Conservation (phyloP, 2,888 invertebrate genomes). For the Meteorus colon region DNA sequence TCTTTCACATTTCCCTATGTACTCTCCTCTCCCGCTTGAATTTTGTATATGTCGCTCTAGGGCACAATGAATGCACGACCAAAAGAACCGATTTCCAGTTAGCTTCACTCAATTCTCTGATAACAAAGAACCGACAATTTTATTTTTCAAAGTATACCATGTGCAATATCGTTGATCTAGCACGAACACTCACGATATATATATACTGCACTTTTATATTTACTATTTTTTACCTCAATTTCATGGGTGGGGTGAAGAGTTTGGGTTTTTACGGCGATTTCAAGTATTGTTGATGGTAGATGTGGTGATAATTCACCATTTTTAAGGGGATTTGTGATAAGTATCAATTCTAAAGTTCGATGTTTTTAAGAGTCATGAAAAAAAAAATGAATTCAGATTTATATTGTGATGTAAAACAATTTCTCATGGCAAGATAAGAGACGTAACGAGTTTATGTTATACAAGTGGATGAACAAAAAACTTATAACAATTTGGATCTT, state of each 20-base stretch:
- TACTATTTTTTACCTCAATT: background rate
- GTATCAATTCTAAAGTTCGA: too few relatives aligned
- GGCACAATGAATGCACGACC: constrained; percentile 8
- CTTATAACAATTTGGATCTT: too few relatives aligned
- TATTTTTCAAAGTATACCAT: constrained; percentile 1
- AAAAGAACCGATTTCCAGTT: constrained; percentile 1
- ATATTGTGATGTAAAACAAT: too few relatives aligned
- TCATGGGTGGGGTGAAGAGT: background rate
- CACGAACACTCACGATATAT: background rate
- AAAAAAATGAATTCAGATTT: too few relatives aligned
- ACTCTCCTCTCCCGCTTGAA: background rate
- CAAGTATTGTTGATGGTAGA: too few relatives aligned
- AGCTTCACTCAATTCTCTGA: constrained; percentile 8
- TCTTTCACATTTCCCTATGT: background rate
- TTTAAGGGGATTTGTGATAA: too few relatives aligned
- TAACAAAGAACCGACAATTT: background rate
- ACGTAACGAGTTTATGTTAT: too few relatives aligned
- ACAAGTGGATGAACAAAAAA: too few relatives aligned
- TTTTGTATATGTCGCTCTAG: background rate
- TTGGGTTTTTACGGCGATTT: too few relatives aligned
- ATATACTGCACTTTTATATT: background rate
- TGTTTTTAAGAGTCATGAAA: too few relatives aligned
- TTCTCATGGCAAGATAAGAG: too few relatives aligned
- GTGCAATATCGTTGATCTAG: background rate
- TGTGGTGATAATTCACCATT: too few relatives aligned